Conservation (phyloP, 1,140 invertebrate genomes). For the Ceratitis capitata region DNA sequence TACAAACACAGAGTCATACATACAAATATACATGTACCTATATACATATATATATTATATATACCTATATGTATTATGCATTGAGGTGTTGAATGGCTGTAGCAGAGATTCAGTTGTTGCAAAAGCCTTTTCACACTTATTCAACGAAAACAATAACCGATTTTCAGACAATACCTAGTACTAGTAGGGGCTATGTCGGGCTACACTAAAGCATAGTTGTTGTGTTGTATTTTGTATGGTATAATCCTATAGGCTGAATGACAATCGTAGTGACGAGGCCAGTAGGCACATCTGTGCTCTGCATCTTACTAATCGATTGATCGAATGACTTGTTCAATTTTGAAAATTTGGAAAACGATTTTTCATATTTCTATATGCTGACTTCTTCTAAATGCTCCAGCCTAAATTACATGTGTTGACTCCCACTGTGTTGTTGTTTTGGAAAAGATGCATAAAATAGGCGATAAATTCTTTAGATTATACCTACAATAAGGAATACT, state of each 20-base stretch:
- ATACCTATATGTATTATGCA: background rate
- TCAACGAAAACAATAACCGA: constrained; percentile 12
- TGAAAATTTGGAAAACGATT: background rate
- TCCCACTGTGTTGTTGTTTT: constrained; percentile 7
- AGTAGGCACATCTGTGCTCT: constrained; percentile 24
- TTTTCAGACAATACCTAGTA: background rate
- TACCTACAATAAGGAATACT: background rate
- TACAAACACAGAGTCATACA: background rate
- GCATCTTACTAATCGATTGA: background rate
- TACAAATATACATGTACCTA: background rate
- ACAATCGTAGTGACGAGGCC: background rate
- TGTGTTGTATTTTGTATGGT: background rate
- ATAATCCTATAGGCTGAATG: background rate
- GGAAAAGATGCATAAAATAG: constrained; percentile 11
- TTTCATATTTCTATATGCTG: background rate
- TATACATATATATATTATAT: background rate
- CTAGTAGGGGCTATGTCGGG: background rate
- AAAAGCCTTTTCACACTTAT: constrained; percentile 35
- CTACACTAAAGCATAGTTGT: background rate
- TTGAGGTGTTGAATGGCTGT: background rate
- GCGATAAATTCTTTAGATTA: background rate
- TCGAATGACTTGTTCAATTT: background rate
- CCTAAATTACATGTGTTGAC: background rate
- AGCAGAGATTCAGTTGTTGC: background rate
- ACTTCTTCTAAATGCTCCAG: background rate